Evolutionary conservation across 2,888 invertebrate species (phyloP), one percentile per base, ranked within the genome.

Genomic region (Drosophila prolongata): DNA sequence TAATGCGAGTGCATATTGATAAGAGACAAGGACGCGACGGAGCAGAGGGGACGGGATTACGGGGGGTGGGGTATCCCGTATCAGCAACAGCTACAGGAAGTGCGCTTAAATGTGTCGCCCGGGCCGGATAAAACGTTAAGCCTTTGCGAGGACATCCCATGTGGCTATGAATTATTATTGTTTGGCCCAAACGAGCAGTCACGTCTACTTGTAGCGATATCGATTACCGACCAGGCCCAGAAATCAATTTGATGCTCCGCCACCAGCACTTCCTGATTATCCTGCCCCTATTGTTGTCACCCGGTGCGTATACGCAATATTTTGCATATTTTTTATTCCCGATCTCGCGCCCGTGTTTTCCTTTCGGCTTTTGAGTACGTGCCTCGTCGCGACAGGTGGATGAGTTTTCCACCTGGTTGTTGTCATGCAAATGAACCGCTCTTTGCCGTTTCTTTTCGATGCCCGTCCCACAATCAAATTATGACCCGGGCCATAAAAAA

Each of bases 131-230:
- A 67, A 70, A 50, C 75, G 75, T 83, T 76, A 89, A 89, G 81
- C 87, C 87, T 76, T 82, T 75, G 69, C 86, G 70, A 74, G 86
- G 76, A 80, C 84, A 75, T 55, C 76, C 77, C 84, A 75, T 76
- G 59, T 76, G 80, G 85, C 80, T 82, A 89, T 89, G 88, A 90
- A 88, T 90, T 87, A 90, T 87, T 85, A 86, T 88, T 89, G 84
- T 87, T 79, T 81, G 89, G 72, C 72, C 77, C 68, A 56, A 64
- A 73, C 65, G 57, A 65, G 75, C 76, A 75, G 76, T 69, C 78
- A 59, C 62, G 60, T 62, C 50, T 64, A 60, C 80, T 62, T 74
- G 76, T 77, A 88, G 78, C 80, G 77, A 82, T 82, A 75, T 71
- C 75, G 71, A 75, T 57, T 75, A 75, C 75, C 43, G 13, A 3